These are phyloP conservation scores for Alcis repandata DNA, from an alignment of 2,888 invertebrate species.

Conservation along the genomic window DNA sequence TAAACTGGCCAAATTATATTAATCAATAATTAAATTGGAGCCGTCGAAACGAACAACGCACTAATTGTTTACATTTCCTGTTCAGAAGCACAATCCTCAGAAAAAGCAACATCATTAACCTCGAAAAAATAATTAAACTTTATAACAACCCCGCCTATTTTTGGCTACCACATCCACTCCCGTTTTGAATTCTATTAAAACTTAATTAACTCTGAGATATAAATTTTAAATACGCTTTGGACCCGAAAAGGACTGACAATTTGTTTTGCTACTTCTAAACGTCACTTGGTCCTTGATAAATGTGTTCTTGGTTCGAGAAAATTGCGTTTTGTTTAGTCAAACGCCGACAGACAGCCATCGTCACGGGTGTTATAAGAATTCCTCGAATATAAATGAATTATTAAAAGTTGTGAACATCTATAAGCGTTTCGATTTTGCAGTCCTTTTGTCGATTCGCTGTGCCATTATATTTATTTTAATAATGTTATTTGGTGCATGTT, in stretches of 20 bases:
- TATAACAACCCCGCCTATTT: conserved; percentile 86
- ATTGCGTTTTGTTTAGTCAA: conserved; percentile 75
- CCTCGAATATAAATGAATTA: conserved; percentile 55
- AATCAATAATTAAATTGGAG: conserved; percentile 48
- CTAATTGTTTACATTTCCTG: conserved; percentile 78
- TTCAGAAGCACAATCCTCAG: conserved; percentile 64
- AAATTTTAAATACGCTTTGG: conserved; percentile 77
- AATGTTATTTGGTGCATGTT: conserved; percentile 28
- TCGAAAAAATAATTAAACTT: conserved; percentile 83
- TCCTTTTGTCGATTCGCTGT: conserved; percentile 44
- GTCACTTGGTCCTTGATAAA: conserved; percentile 85
- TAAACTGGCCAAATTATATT: conserved; percentile 43
- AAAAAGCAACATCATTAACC: conserved; percentile 78
- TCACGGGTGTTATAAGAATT: conserved; percentile 56
- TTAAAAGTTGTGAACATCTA: conserved; percentile 51
- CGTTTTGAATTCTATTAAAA: conserved; percentile 85
- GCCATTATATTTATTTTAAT: conserved; percentile 45
- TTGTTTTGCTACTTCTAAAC: conserved; percentile 86
- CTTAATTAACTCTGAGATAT: conserved; percentile 84
- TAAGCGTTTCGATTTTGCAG: conserved; percentile 50
- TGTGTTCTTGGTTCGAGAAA: conserved; percentile 74
- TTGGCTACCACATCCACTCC: conserved; percentile 85
- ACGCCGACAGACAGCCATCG: conserved; percentile 73
- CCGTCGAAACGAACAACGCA: conserved; percentile 47
- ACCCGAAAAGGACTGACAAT: conserved; percentile 76